These are phyloP conservation scores for Malurus melanocephalus DNA, from an alignment of 2,113 vertebrate species.

Conservation along the genomic window DNA sequence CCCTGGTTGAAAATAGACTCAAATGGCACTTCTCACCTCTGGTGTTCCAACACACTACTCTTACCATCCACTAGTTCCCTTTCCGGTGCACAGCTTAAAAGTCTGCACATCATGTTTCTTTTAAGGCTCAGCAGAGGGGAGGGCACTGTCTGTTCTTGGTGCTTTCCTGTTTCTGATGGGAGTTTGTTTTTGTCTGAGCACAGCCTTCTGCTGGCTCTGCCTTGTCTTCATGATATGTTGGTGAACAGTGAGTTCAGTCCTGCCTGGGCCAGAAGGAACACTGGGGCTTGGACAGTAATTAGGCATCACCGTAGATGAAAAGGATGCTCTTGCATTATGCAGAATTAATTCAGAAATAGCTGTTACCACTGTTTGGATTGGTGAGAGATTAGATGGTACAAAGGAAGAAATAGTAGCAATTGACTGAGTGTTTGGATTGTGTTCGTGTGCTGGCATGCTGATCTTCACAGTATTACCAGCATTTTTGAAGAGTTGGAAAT, in stretches of 20 bases:
- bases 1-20: fast-evolving
- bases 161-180: neutral
- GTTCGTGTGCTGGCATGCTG: neutral
- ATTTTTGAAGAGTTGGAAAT: neutral
- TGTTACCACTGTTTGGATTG: neutral
- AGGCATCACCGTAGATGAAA: neutral
- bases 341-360: neutral
- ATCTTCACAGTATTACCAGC: neutral
- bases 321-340: neutral
- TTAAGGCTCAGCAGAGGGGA: neutral
- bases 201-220: neutral
- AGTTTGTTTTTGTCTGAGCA: neutral
- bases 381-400: neutral
- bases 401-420: neutral
- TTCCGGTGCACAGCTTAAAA: neutral
- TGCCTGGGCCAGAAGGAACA: neutral
- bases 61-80: neutral
- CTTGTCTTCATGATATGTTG: neutral
- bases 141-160: fast-evolving
- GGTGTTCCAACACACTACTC: fast-evolving
- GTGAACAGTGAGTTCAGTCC: neutral
- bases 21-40: neutral
- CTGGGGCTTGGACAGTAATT: fast-evolving
- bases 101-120: neutral
- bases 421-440: neutral